Base-by-base conservation (phyloP, 92 coral and sea anemone species). In the Umimayanthus chanpuru region DNA sequence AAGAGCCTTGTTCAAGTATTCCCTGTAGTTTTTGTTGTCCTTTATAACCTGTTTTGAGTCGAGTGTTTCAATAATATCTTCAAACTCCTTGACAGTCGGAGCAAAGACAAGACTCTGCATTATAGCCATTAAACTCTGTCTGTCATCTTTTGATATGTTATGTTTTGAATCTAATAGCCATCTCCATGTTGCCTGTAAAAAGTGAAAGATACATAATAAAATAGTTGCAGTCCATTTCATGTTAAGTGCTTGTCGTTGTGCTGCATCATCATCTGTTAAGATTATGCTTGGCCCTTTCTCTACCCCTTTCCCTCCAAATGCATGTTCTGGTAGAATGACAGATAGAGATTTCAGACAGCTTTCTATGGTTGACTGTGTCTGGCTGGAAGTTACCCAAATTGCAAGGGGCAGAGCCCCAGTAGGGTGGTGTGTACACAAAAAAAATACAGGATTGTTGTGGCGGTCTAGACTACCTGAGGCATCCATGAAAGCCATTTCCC, bases 401-500 rank as follows among this genome's bases (percentile, higher is more conserved):
- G 47, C 88, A n/a, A 93, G 78, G 14, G 93, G 93, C 26, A 90
- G 81, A 8, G 93, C 89, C 3, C 95, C 92, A 65, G 79, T 11
- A 2, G 92, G 87, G 80, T 81, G 92, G 50, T 90, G 91, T 16
- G 92, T 93, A 67, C 92, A 88, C 68, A 30, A 93, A 90, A 71
- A 18, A 93, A 1, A n/a, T n/a, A 93, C 90, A 30, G 92, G 93
- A 73, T 88, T 93, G 88, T 93, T 93, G 32, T 80, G 56, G 40
- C 91, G 78, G 79, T 93, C 95, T 9, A 93, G 85, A 74, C 93
- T 88, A 65, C 82, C 90, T 67, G 89, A 90, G 5, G 93, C 86
- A 61, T 91, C 93, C 86, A 88, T 79, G 56, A 92, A 92, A 18
- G 40, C 92, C 92, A 91, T 91, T 78, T 93, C 95, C 21, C 90